Evolutionary conservation across 2,797 vertebrate species (phyloP).

Genomic region (Chaetodon trifasciatus): DNA sequence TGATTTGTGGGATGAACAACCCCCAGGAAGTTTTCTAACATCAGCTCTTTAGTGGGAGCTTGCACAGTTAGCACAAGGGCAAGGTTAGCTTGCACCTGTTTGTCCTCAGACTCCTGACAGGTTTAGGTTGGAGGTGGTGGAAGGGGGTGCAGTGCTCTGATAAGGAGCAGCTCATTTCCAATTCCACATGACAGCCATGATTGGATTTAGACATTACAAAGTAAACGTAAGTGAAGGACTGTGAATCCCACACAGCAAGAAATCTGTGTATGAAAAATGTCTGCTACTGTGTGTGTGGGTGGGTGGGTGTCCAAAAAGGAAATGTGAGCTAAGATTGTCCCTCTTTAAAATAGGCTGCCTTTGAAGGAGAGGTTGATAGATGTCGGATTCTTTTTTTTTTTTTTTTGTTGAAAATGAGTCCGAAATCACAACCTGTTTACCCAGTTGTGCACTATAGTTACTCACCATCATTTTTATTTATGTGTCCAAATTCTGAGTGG

Average conservation of each 20-base stretch:
- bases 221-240: constrained; percentile 48
- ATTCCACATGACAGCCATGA: constrained; percentile 67
- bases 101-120: constrained; percentile 61
- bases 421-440: constrained; percentile 2
- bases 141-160: constrained; percentile 39
- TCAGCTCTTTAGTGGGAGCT: constrained; percentile 45
- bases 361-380: constrained; percentile 51
- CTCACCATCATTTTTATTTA: constrained; percentile 4
- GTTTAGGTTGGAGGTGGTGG: constrained; percentile 51
- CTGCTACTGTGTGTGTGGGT: constrained; percentile 8
- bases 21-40: constrained; percentile 43
- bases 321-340: constrained; percentile 33
- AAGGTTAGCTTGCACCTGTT: constrained; percentile 58
- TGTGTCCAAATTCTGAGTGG: too few species aligned
- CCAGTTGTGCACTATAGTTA: background rate
- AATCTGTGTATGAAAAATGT: constrained; percentile 37
- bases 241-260: constrained; percentile 41
- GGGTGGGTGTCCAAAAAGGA: constrained; percentile 36
- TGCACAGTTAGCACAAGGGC: constrained; percentile 59
- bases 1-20: constrained; percentile 66
- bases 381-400: constrained; percentile 38
- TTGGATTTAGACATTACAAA: constrained; percentile 66
- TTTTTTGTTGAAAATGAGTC: constrained; percentile 12
- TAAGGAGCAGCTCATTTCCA: constrained; percentile 62
- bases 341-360: constrained; percentile 39